Base-by-base conservation (phyloP, 2,797 vertebrate species). In the Neoniphon sammara region DNA sequence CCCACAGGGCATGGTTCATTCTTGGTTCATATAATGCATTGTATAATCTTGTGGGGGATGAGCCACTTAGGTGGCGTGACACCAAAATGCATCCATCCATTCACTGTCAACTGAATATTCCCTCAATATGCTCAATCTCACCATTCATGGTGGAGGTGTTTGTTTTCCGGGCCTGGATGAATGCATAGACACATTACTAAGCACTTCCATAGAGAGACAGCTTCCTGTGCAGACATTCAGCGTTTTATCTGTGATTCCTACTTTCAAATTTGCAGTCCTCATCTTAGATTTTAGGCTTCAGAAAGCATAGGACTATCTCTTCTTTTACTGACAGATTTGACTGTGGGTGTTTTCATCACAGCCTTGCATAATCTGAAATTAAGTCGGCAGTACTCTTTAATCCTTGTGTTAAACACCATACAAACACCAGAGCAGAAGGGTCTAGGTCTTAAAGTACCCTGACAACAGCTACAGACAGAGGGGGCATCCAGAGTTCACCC, bases 401-500 rank as follows among this genome's bases (percentile, higher is more conserved):
- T 79, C 80, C 67, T 12, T 4, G 8, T 25, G 27, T 59, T 46
- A 2, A 44, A 54, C 34, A 34, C 66, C 23, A 18, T 7, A 18
- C 57, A 52, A 65, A 62, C 18, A 34, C 18, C 49, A n/a, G 10
- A 54, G 54, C n/a, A 7, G 55, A 25, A 2, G 5, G 50, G 50
- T 63, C 14, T 23, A 36, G 49, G 18, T 55, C 66, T 36, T 3
- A 23, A 64, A 67, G 62, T 34, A 66, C 5, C 57, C 23, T 14
- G 34, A 65, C 60, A 54, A 50, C 60, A 5, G 59, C 60, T 20
- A 36, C 34, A 53, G 69, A 68, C 44, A n/a, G 60, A 47, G 17
- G 66, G 54, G 65, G 55, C 61, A 60, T 77, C 73, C 70, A 58
- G 15, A 71, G 80, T 39, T 67, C 20, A 23, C 23, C 55, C 63